Evolutionary conservation across 1,140 invertebrate species (phyloP).

Genomic region (silkworm (Bombyx mori)): DNA sequence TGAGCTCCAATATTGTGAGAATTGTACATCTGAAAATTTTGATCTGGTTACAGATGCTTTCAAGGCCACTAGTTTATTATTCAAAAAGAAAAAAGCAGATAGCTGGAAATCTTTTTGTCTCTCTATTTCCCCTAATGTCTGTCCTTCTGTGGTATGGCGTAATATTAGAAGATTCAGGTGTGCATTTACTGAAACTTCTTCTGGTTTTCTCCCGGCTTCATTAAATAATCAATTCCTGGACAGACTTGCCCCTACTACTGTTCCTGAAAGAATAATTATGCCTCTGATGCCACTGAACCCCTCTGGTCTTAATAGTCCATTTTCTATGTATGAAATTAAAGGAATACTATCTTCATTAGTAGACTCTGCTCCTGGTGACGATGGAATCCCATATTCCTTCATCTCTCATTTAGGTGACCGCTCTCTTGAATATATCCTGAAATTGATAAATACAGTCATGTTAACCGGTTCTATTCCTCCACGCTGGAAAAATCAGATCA

Average conservation of each 20-base stretch:
- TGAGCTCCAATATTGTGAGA: slow-evolving; percentile 5
- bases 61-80: not conserved
- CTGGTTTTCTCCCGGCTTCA: not conserved
- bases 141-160: slow-evolving; percentile 1
- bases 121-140: not conserved
- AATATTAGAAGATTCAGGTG: not conserved
- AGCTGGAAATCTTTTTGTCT: not conserved
- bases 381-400: slow-evolving; percentile 17
- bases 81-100: slow-evolving; percentile 5
- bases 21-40: slow-evolving; percentile 1
- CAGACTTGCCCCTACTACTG: slow-evolving; percentile 9
- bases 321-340: slow-evolving; percentile 12
- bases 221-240: not conserved
- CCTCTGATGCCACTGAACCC: not conserved
- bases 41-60: not conserved
- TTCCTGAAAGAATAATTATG: not conserved
- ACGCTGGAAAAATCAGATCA: slow-evolving; percentile 19
- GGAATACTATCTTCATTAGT: slow-evolving; percentile 5
- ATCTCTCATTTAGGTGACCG: slow-evolving; percentile 6
- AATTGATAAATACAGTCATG: slow-evolving; percentile 9
- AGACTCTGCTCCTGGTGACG: slow-evolving; percentile 13
- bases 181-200: not conserved
- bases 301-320: slow-evolving; percentile 5
- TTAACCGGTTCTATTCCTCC: slow-evolving; percentile 12
- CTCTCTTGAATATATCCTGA: slow-evolving; percentile 7